phyloP scores from a whole-genome alignment of 1,140 invertebrate genomes.

The Drosophila elegans region DNA sequence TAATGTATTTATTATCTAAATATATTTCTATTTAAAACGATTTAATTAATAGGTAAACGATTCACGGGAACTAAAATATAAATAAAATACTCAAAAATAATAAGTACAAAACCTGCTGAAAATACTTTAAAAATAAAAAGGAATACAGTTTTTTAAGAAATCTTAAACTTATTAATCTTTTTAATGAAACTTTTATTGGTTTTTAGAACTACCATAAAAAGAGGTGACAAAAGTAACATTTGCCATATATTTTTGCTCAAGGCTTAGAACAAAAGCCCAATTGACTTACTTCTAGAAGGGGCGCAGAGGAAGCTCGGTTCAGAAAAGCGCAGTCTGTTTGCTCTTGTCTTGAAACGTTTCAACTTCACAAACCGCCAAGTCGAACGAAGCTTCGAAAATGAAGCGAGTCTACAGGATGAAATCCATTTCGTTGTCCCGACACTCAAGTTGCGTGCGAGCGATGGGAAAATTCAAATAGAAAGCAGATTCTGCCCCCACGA shows the following conservation, averaged over 20 bases:
- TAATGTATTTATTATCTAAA: too few relatives aligned
- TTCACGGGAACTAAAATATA: too few relatives aligned
- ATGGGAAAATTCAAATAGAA: conserved; percentile 35
- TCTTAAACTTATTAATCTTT: too few relatives aligned
- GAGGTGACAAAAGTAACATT: background rate
- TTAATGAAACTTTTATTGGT: too few relatives aligned
- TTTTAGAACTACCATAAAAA: too few relatives aligned
- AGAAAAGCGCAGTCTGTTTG: conserved; percentile 73
- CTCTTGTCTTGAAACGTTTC: conserved; percentile 55
- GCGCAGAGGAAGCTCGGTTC: background rate
- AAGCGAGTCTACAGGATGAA: conserved; percentile 38
- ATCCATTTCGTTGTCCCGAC: conserved; percentile 43
- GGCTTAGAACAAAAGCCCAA: conserved; percentile 23
- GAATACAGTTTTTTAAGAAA: too few relatives aligned
- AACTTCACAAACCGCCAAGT: conserved; percentile 45
- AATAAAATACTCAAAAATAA: too few relatives aligned
- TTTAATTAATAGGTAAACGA: too few relatives aligned
- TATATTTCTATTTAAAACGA: too few relatives aligned
- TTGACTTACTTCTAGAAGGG: conserved; percentile 6
- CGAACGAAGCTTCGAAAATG: conserved; percentile 50
- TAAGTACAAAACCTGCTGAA: too few relatives aligned
- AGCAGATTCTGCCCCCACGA: conserved; percentile 35
- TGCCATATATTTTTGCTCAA: background rate
- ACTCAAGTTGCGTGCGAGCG: conserved; percentile 31
- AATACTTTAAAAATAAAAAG: too few relatives aligned